Evolutionary conservation across 2,888 invertebrate species (phyloP).

Genomic region (Drosophila nigritarsus): DNA sequence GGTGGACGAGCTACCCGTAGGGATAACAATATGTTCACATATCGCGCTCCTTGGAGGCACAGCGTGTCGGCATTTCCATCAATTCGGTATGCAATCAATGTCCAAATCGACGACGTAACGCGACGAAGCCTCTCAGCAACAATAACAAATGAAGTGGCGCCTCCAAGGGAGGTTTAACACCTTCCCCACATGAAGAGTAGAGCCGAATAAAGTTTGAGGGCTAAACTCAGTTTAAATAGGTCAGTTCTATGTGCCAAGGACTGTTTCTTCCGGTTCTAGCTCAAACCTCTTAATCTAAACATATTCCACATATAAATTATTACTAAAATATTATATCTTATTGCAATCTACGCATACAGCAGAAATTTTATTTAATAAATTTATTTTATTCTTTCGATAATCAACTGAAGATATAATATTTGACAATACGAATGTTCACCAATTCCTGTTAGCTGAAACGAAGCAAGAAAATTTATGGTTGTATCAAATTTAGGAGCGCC

Average conservation of each 20-base stretch:
- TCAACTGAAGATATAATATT: neutral
- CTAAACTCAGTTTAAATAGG: conserved; percentile 11
- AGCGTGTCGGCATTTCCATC: conserved; percentile 64
- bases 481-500: neutral
- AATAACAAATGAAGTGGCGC: conserved; percentile 44
- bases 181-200: conserved; percentile 1
- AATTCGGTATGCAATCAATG: conserved; percentile 83
- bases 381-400: neutral
- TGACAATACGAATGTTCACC: neutral
- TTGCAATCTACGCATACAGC: neutral
- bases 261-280: neutral
- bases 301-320: neutral
- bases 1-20: conserved; percentile 53
- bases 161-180: conserved; percentile 38
- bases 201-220: conserved; percentile 9
- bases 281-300: neutral
- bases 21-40: conserved; percentile 61
- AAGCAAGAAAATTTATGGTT: neutral
- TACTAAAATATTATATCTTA: neutral
- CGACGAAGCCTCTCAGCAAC: conserved; percentile 63
- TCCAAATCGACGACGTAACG: conserved; percentile 75
- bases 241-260: conserved; percentile 3
- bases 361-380: neutral
- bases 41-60: conserved; percentile 17
- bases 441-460: neutral